Evolutionary conservation across 2,797 vertebrate species (phyloP), one percentile per base, ranked within the genome.

Genomic region (Salarias fasciatus): DNA sequence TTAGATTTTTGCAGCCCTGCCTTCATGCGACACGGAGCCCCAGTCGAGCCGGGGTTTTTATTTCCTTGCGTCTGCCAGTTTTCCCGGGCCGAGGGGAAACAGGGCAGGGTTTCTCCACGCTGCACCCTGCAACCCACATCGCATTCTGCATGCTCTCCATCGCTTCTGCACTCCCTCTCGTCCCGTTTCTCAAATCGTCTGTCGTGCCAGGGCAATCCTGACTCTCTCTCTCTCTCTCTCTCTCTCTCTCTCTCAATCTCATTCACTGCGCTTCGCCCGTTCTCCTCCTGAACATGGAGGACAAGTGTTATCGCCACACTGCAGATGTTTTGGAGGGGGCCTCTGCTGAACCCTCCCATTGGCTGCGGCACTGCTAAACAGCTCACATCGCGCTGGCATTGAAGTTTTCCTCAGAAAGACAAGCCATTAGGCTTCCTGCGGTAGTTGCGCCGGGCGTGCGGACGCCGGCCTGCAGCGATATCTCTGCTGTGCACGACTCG

Each of bases 221-320:
- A 1, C 56, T 61, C 64, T 30, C 62, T 30, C 37, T 2, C 37
- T 9, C 54, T 29, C 2, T 38, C 42, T 9, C 28, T 13, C 47
- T 8, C 30, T 36, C 38, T 36, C 47, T 51, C 57, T 45, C 62
- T 11, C 14, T 9, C 57, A 49, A 63, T 69, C 72, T 64, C 36
- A 71, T 64, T 69, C 59, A 53, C 56, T 57, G 30, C 37, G 1
- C 56, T 56, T n/a, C 53, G 51, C n/a, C 66, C 50, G 6, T 29
- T 66, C 58, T 51, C 63, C 59, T 72, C 53, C 58, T 57, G 30
- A 79, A 77, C 70, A 81, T 29, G 28, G 69, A 83, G 69, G 82
- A 87, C 78, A 68, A 85, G 74, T 64, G 83, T 91, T 93, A 92
- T 93, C 91, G 40, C 72, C 71, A 72, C 49, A 59, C 70, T 84